Percentiles rank a stretch among this genome's conserved stretches.
These are phyloP conservation scores for Sebastes kiyomatsui DNA, from an alignment of 2,797 vertebrate species.

Conservation along the genomic window DNA sequence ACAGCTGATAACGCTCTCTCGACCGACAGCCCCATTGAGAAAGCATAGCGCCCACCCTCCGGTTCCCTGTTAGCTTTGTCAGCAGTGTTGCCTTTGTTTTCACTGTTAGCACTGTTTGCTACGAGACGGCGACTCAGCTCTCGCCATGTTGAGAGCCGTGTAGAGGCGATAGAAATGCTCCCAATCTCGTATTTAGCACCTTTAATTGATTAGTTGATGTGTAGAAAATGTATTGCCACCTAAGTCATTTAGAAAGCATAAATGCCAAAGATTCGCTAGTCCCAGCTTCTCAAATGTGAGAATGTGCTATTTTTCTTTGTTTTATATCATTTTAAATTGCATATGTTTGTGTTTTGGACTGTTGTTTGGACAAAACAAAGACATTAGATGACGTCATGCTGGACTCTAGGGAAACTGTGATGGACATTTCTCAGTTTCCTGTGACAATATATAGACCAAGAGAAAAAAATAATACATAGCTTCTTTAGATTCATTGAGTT, in stretches of 20 bases:
- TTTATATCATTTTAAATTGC: not conserved
- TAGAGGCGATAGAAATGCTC: no score
- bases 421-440: not conserved
- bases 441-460: not conserved
- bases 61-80: no score
- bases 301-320: not conserved
- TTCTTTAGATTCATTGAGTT: not conserved
- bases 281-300: not conserved
- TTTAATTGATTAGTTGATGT: not conserved
- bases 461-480: not conserved
- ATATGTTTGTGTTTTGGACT: not conserved
- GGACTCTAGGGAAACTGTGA: not conserved
- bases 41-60: no score
- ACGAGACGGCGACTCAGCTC: no score
- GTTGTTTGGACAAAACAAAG: not conserved
- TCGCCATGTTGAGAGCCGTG: no score
- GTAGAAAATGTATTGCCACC: not conserved
- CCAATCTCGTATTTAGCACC: no score
- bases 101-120: no score
- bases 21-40: no score
- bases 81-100: no score
- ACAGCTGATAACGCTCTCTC: no score
- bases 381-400: not conserved
- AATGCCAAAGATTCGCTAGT: no score
- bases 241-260: no score